Evolutionary conservation across 35 echinoderm and acorn worm genomes (phyloP).

Genomic region (Strongylocentrotus purpuratus): DNA sequence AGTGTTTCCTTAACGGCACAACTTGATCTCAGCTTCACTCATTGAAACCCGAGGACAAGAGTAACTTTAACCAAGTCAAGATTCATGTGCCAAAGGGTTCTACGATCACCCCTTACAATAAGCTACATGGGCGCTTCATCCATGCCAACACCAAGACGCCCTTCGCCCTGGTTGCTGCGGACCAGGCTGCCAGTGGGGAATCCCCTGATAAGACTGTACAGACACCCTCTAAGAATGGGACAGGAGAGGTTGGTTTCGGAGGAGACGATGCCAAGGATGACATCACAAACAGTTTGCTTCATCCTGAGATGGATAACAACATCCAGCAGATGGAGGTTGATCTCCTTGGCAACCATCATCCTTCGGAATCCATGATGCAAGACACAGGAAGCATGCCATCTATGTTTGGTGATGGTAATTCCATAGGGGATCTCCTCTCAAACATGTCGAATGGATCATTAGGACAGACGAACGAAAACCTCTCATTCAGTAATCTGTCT

Average conservation of each 20-base stretch:
- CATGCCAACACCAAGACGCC: slow-evolving; percentile 59
- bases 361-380: background rate
- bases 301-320: background rate
- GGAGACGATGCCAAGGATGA: background rate
- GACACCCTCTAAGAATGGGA: background rate
- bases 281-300: background rate
- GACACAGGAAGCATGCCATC: background rate
- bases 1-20: background rate
- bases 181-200: background rate
- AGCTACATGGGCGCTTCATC: slow-evolving; percentile 63
- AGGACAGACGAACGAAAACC: background rate
- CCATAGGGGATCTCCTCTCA: slow-evolving; percentile 19
- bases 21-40: slow-evolving; percentile 53
- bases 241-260: background rate
- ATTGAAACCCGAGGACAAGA: slow-evolving; percentile 46
- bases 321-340: slow-evolving; percentile 27
- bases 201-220: background rate
- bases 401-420: background rate
- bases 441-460: background rate
- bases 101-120: slow-evolving; percentile 61
- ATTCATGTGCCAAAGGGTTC: slow-evolving; percentile 38
- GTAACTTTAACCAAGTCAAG: slow-evolving; percentile 27
- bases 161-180: slow-evolving; percentile 58
- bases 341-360: background rate
- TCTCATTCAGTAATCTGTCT: slow-evolving; percentile 15